Conservation (phyloP, 1,140 invertebrate genomes). For the Scaptodrosophila lebanonensis region DNA sequence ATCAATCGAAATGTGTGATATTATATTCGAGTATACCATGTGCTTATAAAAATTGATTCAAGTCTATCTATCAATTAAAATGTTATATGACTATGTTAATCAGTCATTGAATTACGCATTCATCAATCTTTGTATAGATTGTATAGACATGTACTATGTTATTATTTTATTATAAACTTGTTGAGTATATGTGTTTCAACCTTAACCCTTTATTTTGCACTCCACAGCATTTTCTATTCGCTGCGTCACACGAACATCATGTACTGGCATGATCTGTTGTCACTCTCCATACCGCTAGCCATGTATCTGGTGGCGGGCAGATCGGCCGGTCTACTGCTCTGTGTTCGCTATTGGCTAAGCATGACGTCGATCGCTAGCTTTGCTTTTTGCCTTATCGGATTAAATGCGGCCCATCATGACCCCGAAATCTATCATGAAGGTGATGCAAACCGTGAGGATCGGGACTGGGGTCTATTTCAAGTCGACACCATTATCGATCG, state of each 20-base stretch:
- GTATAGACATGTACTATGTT: no score
- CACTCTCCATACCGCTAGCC: conserved; percentile 78
- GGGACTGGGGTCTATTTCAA: conserved; percentile 89
- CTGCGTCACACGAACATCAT: conserved; percentile 61
- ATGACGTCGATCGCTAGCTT: conserved; percentile 81
- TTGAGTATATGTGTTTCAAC: no score
- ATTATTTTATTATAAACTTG: no score
- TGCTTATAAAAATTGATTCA: no score
- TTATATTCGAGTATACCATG: no score
- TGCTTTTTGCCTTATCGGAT: conserved; percentile 82
- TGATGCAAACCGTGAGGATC: conserved; percentile 81
- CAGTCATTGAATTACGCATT: conserved; percentile 15
- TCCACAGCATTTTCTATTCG: conserved; percentile 67
- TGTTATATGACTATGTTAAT: no score
- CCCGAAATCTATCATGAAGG: conserved; percentile 91
- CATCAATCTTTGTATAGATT: conserved; percentile 17
- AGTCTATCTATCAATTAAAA: no score
- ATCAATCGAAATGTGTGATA: no score
- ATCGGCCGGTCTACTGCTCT: conserved; percentile 40
- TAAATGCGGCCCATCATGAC: conserved; percentile 90
- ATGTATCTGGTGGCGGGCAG: conserved; percentile 78
- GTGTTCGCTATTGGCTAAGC: conserved; percentile 80
- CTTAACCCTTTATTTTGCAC: conserved; percentile 26
- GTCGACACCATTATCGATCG: conserved; percentile 86
- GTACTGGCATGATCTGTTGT: conserved; percentile 77